These are phyloP conservation scores for Edolisoma coerulescens DNA, from an alignment of 2,113 vertebrate genomes.

Conservation along the genomic window DNA sequence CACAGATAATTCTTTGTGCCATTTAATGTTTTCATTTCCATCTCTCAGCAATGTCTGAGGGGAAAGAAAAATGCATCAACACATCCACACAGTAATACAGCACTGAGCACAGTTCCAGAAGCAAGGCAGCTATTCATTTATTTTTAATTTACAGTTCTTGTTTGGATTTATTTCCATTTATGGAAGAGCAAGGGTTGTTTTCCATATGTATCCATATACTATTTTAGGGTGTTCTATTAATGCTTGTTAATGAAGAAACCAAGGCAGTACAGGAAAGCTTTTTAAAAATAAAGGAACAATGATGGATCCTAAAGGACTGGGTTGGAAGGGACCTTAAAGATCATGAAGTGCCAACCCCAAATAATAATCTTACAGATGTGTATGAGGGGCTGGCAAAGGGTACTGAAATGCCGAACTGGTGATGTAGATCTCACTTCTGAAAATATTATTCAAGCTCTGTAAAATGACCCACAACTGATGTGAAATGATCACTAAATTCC, in stretches of 20 bases:
- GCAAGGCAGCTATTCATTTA: neutral
- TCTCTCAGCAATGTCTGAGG: neutral
- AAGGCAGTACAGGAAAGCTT: neutral
- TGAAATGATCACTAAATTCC: neutral
- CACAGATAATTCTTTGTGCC: neutral
- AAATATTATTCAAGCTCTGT: neutral
- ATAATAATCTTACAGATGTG: neutral
- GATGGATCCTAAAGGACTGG: neutral
- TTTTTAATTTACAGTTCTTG: neutral
- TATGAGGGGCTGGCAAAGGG: neutral
- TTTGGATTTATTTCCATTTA: neutral
- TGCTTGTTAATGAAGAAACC: neutral
- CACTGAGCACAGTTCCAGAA: neutral
- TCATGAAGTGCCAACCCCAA: neutral
- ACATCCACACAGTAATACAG: fast-evolving
- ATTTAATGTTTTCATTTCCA: neutral
- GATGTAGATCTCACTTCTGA: neutral
- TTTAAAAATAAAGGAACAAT: neutral
- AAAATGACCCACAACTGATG: neutral
- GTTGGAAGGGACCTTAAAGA: neutral
- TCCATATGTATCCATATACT: neutral
- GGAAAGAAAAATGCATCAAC: neutral
- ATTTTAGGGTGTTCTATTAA: neutral
- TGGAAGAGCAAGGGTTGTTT: neutral
- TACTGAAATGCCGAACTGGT: neutral